A percentile compares a stretch with the other conserved stretches of the same genome.
Evolutionary conservation across 2,888 invertebrate species (phyloP).

Genomic region (Cloeon dipterum): DNA sequence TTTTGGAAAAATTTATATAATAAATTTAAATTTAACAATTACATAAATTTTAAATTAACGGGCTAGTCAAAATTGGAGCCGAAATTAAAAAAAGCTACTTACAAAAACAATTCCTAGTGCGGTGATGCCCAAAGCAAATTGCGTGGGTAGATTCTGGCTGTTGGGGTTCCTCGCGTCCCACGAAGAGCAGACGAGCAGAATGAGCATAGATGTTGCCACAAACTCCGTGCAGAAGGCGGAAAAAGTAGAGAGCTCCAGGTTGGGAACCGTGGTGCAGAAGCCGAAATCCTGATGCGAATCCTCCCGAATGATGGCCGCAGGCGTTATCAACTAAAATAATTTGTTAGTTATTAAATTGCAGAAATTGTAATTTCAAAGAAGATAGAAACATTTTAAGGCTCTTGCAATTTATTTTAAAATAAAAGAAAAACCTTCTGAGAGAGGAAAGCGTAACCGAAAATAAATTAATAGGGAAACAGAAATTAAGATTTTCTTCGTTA

Average conservation of each 20-base stretch:
- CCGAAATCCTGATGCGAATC: slow-evolving; percentile 9
- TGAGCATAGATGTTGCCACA: slow-evolving; percentile 17
- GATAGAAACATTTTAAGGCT: no score
- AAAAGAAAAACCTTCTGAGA: no score
- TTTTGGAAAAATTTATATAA: no score
- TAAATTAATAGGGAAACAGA: no score
- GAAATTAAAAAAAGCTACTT: slow-evolving; percentile 7
- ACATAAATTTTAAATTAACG: not conserved
- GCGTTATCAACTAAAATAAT: slow-evolving; percentile 15
- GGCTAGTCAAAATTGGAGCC: no score
- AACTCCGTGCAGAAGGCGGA: slow-evolving; percentile 18
- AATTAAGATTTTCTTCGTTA: no score
- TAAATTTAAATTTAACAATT: not conserved
- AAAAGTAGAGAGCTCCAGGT: slow-evolving; percentile 11
- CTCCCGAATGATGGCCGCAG: slow-evolving; percentile 12
- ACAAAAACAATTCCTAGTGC: slow-evolving; percentile 16
- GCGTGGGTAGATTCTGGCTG: slow-evolving; percentile 17
- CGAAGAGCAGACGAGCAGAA: slow-evolving; percentile 17
- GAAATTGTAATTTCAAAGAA: no score
- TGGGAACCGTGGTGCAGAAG: slow-evolving; percentile 9
- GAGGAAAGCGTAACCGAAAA: no score
- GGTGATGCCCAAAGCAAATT: slow-evolving; percentile 19
- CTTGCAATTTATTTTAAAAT: no score
- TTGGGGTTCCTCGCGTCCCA: slow-evolving; percentile 18
- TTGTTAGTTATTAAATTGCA: no score